Conservation (phyloP, 2,797 vertebrate genomes). For the Gymnocypris eckloni region DNA sequence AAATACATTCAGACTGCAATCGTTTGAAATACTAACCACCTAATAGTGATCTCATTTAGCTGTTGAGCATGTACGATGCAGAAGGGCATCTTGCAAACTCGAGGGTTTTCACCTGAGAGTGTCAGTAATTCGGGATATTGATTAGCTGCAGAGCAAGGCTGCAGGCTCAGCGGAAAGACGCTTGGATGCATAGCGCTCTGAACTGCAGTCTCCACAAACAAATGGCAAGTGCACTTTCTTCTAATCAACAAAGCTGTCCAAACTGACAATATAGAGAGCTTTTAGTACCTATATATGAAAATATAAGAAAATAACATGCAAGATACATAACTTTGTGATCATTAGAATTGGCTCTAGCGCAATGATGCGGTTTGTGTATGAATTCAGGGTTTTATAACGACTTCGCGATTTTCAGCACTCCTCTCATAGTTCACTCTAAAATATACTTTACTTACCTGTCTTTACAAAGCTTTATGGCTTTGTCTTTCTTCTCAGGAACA, state of each 20-base stretch:
- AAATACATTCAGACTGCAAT: background rate
- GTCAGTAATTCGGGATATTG: conserved; percentile 33
- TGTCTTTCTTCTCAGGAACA: background rate
- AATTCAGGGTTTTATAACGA: conserved; percentile 52
- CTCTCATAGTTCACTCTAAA: background rate
- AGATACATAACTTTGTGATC: background rate
- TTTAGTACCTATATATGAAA: background rate
- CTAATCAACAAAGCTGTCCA: background rate
- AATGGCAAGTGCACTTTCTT: background rate
- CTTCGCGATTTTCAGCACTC: conserved; percentile 53
- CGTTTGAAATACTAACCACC: background rate
- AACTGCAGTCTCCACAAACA: conserved; percentile 28
- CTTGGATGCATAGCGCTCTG: conserved; percentile 45
- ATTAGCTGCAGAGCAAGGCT: conserved; percentile 60
- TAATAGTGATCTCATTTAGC: background rate
- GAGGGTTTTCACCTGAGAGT: conserved; percentile 1
- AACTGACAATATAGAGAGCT: background rate
- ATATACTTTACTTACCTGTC: background rate
- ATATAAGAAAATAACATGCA: background rate
- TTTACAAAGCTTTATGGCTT: background rate
- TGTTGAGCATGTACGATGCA: background rate
- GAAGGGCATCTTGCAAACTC: background rate
- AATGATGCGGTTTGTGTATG: conserved; percentile 63
- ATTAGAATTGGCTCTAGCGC: background rate
- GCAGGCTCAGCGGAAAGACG: conserved; percentile 72